Conservation (phyloP, 37 sponge, comb jelly and placozoan genomes). For the Cliona cf. orientalis region DNA sequence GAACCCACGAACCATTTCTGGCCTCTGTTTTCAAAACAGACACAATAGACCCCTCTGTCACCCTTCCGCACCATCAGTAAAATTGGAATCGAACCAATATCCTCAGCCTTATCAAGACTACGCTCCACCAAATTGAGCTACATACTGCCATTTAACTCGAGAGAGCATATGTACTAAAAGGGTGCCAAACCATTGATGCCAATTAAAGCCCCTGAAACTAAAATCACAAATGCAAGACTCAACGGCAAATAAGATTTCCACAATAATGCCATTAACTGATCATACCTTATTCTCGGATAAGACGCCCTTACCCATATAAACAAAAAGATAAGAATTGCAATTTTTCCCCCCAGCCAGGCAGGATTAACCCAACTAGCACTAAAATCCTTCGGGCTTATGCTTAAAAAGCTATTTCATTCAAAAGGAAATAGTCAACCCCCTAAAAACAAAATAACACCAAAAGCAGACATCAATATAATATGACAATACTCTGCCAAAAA, state of each 20-base stretch:
- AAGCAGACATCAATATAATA: constrained; percentile 84
- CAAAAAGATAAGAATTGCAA: constrained; percentile 52
- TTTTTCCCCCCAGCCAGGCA: constrained; percentile 49
- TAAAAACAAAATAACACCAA: constrained; percentile 71
- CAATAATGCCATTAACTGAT: constrained; percentile 82
- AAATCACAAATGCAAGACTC: constrained; percentile 71
- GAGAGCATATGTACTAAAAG: constrained; percentile 24
- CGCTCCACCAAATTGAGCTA: constrained; percentile 59
- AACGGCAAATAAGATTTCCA: constrained; percentile 81
- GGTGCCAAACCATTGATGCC: constrained; percentile 55
- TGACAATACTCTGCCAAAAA: constrained; percentile 89
- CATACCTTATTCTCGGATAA: constrained; percentile 72
- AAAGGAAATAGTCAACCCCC: no score
- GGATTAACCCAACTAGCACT: neutral
- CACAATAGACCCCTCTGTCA: neutral
- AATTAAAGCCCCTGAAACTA: constrained; percentile 62
- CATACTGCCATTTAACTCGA: constrained; percentile 15
- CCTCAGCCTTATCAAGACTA: constrained; percentile 54
- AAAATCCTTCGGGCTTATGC: no score
- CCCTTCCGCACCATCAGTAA: constrained; percentile 1
- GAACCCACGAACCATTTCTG: no score
- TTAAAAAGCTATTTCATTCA: no score
- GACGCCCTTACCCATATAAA: constrained; percentile 76
- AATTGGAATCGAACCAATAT: constrained; percentile 64
- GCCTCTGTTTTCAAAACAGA: no score